Evolutionary conservation across 2,797 vertebrate genomes (phyloP).

Genomic region (Rallus crepitans): DNA sequence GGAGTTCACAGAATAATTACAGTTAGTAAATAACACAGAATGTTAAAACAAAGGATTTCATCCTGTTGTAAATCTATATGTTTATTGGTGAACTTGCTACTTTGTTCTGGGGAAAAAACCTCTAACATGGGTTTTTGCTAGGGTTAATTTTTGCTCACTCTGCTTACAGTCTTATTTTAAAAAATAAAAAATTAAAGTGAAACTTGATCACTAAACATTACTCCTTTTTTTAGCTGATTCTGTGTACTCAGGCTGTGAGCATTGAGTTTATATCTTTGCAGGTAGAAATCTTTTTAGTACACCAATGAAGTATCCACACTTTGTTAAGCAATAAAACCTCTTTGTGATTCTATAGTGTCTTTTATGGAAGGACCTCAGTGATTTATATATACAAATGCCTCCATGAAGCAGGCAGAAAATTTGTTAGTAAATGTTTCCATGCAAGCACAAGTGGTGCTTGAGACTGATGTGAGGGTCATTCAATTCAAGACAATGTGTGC

Average conservation of each 20-base stretch:
- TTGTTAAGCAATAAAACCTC: not conserved
- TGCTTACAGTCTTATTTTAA: not conserved
- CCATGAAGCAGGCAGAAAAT: slow-evolving; percentile 11
- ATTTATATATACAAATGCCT: not conserved
- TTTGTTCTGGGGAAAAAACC: accelerated
- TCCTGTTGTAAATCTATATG: not conserved
- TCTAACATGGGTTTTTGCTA: not conserved
- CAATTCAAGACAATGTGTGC: not conserved
- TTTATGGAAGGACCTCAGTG: not conserved
- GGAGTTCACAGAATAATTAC: not conserved
- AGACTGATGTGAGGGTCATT: not conserved
- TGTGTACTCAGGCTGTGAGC: not conserved
- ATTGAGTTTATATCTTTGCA: not conserved
- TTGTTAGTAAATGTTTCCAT: not conserved
- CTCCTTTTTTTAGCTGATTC: not conserved
- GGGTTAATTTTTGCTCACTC: not conserved
- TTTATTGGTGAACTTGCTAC: not conserved
- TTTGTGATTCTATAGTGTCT: not conserved
- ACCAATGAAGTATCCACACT: not conserved
- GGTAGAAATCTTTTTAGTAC: not conserved
- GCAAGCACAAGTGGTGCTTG: not conserved
- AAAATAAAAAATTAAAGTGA: too few relatives aligned
- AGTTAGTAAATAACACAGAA: not conserved
- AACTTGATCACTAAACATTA: not conserved
- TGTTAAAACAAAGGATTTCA: not conserved